Evolutionary conservation across 2,113 vertebrate genomes (phyloP).

Genomic region (Brienomyrus longianalis): DNA sequence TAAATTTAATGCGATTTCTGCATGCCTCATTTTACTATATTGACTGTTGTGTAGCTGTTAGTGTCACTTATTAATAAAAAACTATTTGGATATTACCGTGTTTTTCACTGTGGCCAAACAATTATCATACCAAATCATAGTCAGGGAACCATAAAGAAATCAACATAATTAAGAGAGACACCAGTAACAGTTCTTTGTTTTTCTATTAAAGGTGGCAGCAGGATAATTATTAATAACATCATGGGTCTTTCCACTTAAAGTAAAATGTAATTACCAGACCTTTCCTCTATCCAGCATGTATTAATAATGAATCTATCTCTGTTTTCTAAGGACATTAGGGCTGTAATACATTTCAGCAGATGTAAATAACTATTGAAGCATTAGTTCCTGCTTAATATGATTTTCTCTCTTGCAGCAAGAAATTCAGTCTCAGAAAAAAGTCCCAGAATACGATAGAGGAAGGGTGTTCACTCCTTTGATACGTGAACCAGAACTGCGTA

Average conservation of each 20-base stretch:
- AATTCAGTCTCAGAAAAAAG: not conserved
- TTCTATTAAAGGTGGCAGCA: not conserved
- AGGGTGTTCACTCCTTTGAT: not conserved
- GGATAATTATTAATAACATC: conserved; percentile 11
- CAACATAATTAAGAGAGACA: not conserved
- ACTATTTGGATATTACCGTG: not conserved
- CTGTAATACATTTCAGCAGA: not conserved
- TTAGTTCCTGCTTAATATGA: not conserved
- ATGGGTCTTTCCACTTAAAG: not conserved
- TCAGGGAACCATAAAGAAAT: not conserved
- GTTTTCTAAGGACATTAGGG: not conserved
- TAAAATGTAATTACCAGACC: not conserved
- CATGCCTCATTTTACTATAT: not conserved
- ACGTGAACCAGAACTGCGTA: not conserved
- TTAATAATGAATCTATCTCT: not conserved
- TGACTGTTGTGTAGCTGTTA: not conserved
- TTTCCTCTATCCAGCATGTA: not conserved
- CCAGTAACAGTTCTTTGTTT: not conserved
- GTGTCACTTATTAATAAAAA: not conserved
- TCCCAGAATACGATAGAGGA: not conserved
- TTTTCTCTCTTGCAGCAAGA: not conserved
- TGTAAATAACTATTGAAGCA: not conserved
- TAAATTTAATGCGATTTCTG: not conserved
- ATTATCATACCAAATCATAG: not conserved
- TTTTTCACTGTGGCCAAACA: not conserved